A percentile compares a stretch with the other conserved stretches of the same genome.
phyloP scores from a whole-genome alignment of 2,888 invertebrate species.

The Sinhomidia bicolor region DNA sequence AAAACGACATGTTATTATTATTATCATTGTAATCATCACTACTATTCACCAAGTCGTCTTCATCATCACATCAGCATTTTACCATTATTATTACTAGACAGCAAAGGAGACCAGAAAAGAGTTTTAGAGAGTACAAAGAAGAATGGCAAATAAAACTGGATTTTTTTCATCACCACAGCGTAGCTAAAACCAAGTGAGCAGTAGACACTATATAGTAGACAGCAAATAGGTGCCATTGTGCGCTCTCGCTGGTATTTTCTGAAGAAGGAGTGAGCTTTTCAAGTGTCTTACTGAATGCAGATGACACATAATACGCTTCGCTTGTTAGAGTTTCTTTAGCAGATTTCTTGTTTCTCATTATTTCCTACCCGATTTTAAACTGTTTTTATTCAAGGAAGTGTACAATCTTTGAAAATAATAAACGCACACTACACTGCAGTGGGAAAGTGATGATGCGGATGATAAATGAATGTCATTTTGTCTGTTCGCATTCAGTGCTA shows the following conservation, averaged over 20 bases:
- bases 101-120: too few species aligned
- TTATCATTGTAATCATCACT: conserved; percentile 34
- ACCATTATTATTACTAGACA: too few species aligned
- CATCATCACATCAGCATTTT: too few species aligned
- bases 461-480: conserved; percentile 36
- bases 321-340: conserved; percentile 8
- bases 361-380: not conserved
- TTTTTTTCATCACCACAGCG: not conserved
- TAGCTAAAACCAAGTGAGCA: not conserved
- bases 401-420: not conserved
- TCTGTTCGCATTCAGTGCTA: not conserved
- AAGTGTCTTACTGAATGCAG: conserved; percentile 58
- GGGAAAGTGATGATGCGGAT: conserved; percentile 22
- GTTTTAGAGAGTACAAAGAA: not conserved
- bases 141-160: conserved; percentile 29
- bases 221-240: not conserved
- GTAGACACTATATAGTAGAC: not conserved
- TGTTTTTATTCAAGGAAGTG: conserved; percentile 4
- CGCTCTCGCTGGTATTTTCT: too few species aligned
- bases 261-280: too few species aligned
- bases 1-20: conserved; percentile 26
- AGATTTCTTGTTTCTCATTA: conserved; percentile 37
- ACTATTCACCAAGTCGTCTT: conserved; percentile 22
- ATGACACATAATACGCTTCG: conserved; percentile 38
- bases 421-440: not conserved